Conservation (phyloP, 2,113 vertebrate species). For the Columba livia region DNA sequence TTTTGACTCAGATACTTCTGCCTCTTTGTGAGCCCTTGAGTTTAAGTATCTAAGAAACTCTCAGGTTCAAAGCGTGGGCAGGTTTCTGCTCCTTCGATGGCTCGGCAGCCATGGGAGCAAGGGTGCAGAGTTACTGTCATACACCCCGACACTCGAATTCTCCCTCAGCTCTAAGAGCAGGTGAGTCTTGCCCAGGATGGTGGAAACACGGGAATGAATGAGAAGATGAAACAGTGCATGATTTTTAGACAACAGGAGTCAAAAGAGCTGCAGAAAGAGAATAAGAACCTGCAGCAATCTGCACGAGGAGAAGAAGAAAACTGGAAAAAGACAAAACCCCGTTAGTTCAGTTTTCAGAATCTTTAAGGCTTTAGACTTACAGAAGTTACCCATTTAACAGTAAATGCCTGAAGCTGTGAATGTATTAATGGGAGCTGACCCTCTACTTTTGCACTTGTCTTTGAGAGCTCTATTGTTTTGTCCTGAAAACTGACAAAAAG, state of each 20-base stretch:
- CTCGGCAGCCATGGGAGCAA: background rate
- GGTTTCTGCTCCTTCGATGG: background rate
- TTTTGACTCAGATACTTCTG: slow-evolving; percentile 18
- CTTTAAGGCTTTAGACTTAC: background rate
- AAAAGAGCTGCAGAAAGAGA: background rate
- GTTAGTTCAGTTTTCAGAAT: background rate
- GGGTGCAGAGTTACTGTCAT: background rate
- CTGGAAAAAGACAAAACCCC: background rate
- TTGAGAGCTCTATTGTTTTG: background rate
- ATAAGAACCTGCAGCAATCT: background rate
- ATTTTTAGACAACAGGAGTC: background rate
- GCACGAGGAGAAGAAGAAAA: background rate
- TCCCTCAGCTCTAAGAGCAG: background rate
- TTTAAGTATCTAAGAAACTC: slow-evolving; percentile 1
- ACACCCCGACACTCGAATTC: background rate
- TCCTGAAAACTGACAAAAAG: background rate
- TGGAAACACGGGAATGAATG: background rate
- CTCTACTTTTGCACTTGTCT: background rate
- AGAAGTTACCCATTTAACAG: background rate
- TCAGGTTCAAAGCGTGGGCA: background rate
- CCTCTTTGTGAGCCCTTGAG: background rate
- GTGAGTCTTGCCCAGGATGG: background rate
- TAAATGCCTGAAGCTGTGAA: background rate
- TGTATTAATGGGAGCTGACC: background rate
- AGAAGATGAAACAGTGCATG: background rate